Evolutionary conservation across 2,113 vertebrate genomes (phyloP).

Genomic region (Patagioenas fasciata): DNA sequence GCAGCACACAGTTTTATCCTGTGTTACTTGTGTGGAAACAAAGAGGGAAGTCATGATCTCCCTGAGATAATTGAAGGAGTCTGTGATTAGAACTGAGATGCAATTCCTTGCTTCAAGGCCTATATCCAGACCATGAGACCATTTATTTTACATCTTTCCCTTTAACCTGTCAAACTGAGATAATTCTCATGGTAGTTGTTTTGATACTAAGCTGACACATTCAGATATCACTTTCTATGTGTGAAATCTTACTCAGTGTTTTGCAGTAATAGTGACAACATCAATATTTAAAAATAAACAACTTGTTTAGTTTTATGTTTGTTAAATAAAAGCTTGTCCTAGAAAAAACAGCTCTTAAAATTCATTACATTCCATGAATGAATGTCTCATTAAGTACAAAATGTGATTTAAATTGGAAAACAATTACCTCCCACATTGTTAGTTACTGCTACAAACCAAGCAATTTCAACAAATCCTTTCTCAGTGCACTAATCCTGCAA

Average conservation of each 20-base stretch:
- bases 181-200: slow-evolving; percentile 73
- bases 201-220: slow-evolving; percentile 76
- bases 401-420: slow-evolving; percentile 52
- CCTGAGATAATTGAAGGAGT: neutral
- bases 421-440: slow-evolving; percentile 40
- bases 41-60: neutral
- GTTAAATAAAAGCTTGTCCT: slow-evolving; percentile 46
- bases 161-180: slow-evolving; percentile 72
- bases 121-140: slow-evolving; percentile 8
- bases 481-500: neutral
- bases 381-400: slow-evolving; percentile 44
- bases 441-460: slow-evolving; percentile 26
- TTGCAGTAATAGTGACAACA: slow-evolving; percentile 73
- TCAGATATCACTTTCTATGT: slow-evolving; percentile 72
- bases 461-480: slow-evolving; percentile 18
- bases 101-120: slow-evolving; percentile 16
- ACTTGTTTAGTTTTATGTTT: slow-evolving; percentile 53
- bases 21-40: neutral
- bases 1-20: neutral
- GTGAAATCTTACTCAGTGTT: slow-evolving; percentile 79
- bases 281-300: slow-evolving; percentile 81
- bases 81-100: slow-evolving; percentile 11
- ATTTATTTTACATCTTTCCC: slow-evolving; percentile 36
- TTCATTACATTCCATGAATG: slow-evolving; percentile 20
- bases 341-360: slow-evolving; percentile 33